Base-by-base conservation (phyloP, 2,888 invertebrate genomes). In the Rhabditoides inermis region DNA sequence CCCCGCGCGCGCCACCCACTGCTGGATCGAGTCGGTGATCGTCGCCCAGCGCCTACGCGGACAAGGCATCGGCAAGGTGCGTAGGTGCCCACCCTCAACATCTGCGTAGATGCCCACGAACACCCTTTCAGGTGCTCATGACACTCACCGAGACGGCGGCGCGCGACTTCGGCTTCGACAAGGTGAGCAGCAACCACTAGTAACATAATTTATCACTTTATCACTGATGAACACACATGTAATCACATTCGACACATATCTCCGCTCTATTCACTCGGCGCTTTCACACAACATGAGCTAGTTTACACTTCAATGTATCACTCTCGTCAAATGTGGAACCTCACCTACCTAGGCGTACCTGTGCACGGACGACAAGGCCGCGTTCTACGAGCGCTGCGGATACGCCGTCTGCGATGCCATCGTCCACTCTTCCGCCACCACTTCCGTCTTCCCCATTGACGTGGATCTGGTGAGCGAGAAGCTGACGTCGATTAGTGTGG, bases 361-460 rank as follows among this genome's bases (percentile, higher is more conserved):
- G 46, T 77, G 76, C 3, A 79, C 79, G 0, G 73, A 77, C 53
- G 79, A 79, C 63, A 76, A 79, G 60, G 73, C 76, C 53, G 69
- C 69, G 7, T 79, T 79, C 61, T 79, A 79, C 62, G 52, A 63
- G 27, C 72, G 70, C 39, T 60, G 78, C 28, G 78, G 78, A 2
- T 79, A 78, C 60, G 26, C 35, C 22, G 51, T 56, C 27, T 66
- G 66, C 30, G 46, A 52, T 18, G 61, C 62, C 2, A 63, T 64
- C 30, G 47, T 66, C 23, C 64, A 64, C 46, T 62, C 64, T 3
- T 62, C 66, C 25, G 58, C 61, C 25, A 52, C 66, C 23, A 63
- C 66, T 12, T 62, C 61, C 18, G 60, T 64, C 39, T 64, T 66
- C 47, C 58, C 63, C 37, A 30, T 59, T 2, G 40, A 50, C 23